Percentiles rank a stretch among this genome's conserved stretches.
Conservation (phyloP, 2,113 vertebrate genomes). For the Hippopotamus amphibius region DNA sequence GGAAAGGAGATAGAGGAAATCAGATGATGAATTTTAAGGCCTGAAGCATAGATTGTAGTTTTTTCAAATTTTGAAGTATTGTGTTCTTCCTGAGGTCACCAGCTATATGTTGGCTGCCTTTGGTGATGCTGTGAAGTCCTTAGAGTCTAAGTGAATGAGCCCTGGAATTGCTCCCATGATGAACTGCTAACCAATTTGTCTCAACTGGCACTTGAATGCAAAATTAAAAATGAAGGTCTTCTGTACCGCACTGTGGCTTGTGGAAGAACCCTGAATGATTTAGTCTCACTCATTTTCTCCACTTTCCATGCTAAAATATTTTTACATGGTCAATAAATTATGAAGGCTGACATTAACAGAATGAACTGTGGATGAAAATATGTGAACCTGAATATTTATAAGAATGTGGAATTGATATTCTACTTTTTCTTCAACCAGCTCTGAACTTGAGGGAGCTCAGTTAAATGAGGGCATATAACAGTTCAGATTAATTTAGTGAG, state of each 20-base stretch:
- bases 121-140: constrained; percentile 66
- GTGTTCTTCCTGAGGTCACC: constrained; percentile 65
- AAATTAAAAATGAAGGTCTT: constrained; percentile 69
- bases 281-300: constrained; percentile 72
- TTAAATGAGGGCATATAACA: constrained; percentile 43
- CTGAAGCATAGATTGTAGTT: constrained; percentile 8
- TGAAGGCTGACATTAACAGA: constrained; percentile 72
- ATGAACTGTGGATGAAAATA: constrained; percentile 73
- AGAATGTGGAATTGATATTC: constrained; percentile 70
- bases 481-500: constrained; percentile 70
- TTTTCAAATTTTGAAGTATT: constrained; percentile 52
- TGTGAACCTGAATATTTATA: constrained; percentile 69
- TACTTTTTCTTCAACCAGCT: constrained; percentile 48
- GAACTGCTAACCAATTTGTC: constrained; percentile 71
- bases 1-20: constrained; percentile 71
- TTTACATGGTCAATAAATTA: constrained; percentile 80
- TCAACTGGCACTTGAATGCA: constrained; percentile 59
- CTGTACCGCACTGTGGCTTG: neutral
- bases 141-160: constrained; percentile 56
- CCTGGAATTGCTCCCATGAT: constrained; percentile 66
- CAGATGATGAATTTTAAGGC: constrained; percentile 73
- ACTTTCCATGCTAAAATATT: constrained; percentile 76
- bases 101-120: constrained; percentile 59
- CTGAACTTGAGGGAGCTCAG: constrained; percentile 34
- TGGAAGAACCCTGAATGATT: constrained; percentile 63